A percentile compares a stretch with the other conserved stretches of the same genome.
Conservation (phyloP, 2,797 vertebrate genomes). For the Tachyglossus aculeatus region DNA sequence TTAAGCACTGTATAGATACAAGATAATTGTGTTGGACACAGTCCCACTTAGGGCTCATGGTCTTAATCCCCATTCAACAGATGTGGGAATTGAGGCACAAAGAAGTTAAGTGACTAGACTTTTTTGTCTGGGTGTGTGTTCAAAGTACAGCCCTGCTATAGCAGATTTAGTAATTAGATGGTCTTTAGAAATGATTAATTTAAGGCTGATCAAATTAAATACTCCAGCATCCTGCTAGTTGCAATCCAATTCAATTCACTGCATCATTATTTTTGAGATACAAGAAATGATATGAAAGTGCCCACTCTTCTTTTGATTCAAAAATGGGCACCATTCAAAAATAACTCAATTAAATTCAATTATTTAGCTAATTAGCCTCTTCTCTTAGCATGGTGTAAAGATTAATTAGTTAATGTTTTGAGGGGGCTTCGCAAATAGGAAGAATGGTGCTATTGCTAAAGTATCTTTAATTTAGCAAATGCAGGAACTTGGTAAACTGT, state of each 20-base stretch:
- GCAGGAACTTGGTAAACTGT: conserved; percentile 44
- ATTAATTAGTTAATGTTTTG: conserved; percentile 52
- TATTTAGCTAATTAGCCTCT: conserved; percentile 44
- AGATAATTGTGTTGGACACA: too few relatives aligned
- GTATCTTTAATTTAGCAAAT: conserved; percentile 50
- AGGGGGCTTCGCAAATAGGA: conserved; percentile 36
- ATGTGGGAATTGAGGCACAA: too few relatives aligned
- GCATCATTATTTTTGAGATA: conserved; percentile 20
- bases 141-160: neutral
- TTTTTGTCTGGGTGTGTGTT: conserved; percentile 22
- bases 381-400: conserved; percentile 49
- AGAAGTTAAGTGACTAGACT: neutral
- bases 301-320: conserved; percentile 31
- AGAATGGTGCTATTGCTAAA: conserved; percentile 43
- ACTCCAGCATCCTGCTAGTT: neutral
- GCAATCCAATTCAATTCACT: conserved; percentile 50
- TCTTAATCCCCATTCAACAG: too few relatives aligned
- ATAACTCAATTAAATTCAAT: conserved; percentile 48
- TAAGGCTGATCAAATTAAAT: conserved; percentile 44
- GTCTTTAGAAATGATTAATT: conserved; percentile 60
- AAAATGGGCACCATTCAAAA: conserved; percentile 51
- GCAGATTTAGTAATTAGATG: conserved; percentile 60
- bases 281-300: conserved; percentile 25
- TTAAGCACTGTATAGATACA: too few relatives aligned
- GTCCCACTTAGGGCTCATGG: too few relatives aligned